Evolutionary conservation across 92 coral and sea anemone species (phyloP).

Genomic region (Parazoanthus atlanticus): DNA sequence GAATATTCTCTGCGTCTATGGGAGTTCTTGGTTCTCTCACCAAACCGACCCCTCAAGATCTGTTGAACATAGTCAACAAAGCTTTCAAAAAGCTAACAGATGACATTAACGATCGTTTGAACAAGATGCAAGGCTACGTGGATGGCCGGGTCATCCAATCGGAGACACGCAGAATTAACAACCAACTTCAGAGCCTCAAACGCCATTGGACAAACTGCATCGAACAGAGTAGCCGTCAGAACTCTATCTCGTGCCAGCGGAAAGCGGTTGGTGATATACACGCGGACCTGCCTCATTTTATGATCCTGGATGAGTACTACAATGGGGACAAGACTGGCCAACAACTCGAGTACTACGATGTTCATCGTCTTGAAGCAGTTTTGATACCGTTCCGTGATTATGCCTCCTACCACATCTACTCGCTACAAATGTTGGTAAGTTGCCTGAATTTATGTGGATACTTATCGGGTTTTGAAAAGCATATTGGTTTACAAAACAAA

Average conservation of each 20-base stretch:
- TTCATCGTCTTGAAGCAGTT: constrained; percentile 28
- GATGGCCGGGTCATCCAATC: constrained; percentile 19
- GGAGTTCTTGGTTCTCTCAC: constrained; percentile 17
- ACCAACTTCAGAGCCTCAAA: constrained; percentile 37
- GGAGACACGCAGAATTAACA: constrained; percentile 26
- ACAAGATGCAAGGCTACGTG: constrained; percentile 19
- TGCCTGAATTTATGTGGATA: too few species aligned
- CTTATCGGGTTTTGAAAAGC: too few species aligned
- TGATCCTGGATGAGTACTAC: constrained; percentile 26
- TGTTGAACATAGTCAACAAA: neutral
- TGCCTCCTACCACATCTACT: constrained; percentile 16
- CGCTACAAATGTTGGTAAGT: constrained; percentile 11
- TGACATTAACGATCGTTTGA: constrained; percentile 33
- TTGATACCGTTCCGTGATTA: constrained; percentile 19
- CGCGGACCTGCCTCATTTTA: constrained; percentile 15
- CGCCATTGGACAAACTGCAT: constrained; percentile 26
- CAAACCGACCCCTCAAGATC: constrained; percentile 20
- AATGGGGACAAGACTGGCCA: constrained; percentile 19
- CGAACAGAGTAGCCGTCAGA: constrained; percentile 17
- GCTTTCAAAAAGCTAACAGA: constrained; percentile 23
- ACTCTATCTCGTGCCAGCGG: constrained; percentile 13
- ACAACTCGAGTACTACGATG: constrained; percentile 6
- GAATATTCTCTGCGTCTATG: constrained; percentile 23
- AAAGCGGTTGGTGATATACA: constrained; percentile 26
- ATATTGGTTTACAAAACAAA: too few species aligned